Conservation (phyloP, 1,140 invertebrate species). For the Calephelis virginiensis region DNA sequence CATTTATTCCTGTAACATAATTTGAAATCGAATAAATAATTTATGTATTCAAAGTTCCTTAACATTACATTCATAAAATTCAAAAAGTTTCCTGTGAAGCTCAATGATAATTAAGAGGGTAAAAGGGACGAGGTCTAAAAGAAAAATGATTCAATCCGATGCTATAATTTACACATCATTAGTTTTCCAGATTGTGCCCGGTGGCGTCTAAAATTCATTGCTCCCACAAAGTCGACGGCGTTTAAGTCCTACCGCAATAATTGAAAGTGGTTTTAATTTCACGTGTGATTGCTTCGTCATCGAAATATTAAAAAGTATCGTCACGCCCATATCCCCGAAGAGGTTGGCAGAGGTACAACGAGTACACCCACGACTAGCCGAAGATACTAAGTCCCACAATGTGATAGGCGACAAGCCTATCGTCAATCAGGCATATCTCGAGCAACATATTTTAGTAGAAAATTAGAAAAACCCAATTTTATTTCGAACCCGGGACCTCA, state of each 20-base stretch:
- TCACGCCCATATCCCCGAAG: too few species aligned
- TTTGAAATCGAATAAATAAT: conserved; percentile 10
- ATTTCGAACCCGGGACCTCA: too few species aligned
- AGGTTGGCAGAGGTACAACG: too few species aligned
- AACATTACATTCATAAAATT: conserved; percentile 15
- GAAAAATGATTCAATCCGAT: conserved; percentile 61
- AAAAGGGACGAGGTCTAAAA: conserved; percentile 37
- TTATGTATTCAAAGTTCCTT: conserved; percentile 8
- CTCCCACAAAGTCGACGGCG: conserved; percentile 42
- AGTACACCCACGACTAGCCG: too few species aligned
- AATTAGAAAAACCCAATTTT: too few species aligned
- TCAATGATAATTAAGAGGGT: conserved; percentile 42
- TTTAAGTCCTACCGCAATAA: conserved; percentile 42
- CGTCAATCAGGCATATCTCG: too few species aligned
- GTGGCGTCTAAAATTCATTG: conserved; percentile 46
- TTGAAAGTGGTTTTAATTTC: conserved; percentile 60
- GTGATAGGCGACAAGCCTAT: too few species aligned
- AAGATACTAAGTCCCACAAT: too few species aligned
- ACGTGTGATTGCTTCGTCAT: conserved; percentile 46
- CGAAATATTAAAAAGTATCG: conserved; percentile 19
- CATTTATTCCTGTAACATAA: conserved; percentile 5
- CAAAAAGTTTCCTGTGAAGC: conserved; percentile 16
- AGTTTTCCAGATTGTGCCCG: conserved; percentile 53
- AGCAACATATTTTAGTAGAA: too few species aligned
- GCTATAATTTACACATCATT: conserved; percentile 67